Conservation (phyloP, 2,113 vertebrate species). For the Sphaerodactylus townsendi region DNA sequence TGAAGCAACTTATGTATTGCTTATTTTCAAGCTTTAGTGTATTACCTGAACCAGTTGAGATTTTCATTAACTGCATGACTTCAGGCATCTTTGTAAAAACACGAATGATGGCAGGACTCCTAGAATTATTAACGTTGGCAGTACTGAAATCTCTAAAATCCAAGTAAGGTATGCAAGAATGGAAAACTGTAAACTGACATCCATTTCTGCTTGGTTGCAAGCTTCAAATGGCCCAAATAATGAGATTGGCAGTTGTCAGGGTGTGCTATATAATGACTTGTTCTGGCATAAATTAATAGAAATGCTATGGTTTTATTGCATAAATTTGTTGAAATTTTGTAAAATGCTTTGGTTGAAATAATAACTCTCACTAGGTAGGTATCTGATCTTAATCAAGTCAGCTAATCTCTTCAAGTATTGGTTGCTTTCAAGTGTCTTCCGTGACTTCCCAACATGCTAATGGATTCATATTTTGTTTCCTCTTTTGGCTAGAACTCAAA, state of each 20-base stretch:
- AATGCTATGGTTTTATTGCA: background rate
- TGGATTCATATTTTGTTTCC: conserved; percentile 11
- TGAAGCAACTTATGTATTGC: background rate
- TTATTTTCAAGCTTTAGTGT: background rate
- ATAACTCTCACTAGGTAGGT: too few species aligned
- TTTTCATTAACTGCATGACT: background rate
- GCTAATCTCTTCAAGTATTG: conserved; percentile 19
- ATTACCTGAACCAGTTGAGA: background rate
- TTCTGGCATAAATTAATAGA: background rate
- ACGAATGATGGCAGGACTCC: background rate
- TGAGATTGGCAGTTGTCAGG: background rate
- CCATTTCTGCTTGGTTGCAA: background rate
- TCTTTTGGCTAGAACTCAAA: background rate
- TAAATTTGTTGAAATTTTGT: background rate
- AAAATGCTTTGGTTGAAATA: background rate
- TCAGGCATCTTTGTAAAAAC: background rate
- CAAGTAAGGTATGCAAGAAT: background rate
- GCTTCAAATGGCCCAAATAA: background rate
- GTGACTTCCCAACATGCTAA: conserved; percentile 2
- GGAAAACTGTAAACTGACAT: background rate
- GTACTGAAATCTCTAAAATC: background rate
- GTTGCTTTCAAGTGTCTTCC: background rate
- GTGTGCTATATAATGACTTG: background rate
- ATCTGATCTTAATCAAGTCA: conserved; percentile 10
- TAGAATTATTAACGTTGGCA: background rate